Percentiles rank a stretch among this genome's conserved stretches.
These are phyloP conservation scores for Calliphora vomitoria DNA, from an alignment of 2,888 invertebrate genomes.

Conservation along the genomic window DNA sequence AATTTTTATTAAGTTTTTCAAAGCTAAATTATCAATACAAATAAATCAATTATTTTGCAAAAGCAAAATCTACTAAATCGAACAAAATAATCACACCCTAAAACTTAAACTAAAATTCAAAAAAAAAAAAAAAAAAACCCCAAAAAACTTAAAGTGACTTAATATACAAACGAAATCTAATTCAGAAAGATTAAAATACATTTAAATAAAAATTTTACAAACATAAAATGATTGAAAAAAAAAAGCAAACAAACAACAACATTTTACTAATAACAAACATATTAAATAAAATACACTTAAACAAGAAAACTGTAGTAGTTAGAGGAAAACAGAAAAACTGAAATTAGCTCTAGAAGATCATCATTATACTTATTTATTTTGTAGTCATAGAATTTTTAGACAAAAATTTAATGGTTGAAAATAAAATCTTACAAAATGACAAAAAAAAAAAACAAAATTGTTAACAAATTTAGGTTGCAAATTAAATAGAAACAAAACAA, in stretches of 20 bases:
- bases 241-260: conserved; percentile 3
- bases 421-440: conserved; percentile 3
- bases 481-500: conserved; percentile 11
- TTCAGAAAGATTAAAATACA: conserved; percentile 46
- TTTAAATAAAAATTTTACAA: conserved; percentile 58
- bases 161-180: conserved; percentile 70
- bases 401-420: conserved; percentile 51
- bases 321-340: conserved; percentile 41
- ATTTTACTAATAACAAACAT: conserved; percentile 48
- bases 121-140: neutral
- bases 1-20: neutral
- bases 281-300: conserved; percentile 37
- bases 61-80: neutral
- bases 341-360: conserved; percentile 63
- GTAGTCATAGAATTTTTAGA: conserved; percentile 59
- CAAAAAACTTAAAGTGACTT: conserved; percentile 68
- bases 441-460: conserved; percentile 18
- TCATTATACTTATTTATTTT: conserved; percentile 31
- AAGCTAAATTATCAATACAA: neutral
- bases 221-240: conserved; percentile 13
- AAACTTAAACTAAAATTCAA: conserved; percentile 3
- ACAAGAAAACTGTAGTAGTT: conserved; percentile 55
- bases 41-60: neutral
- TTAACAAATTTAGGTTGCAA: conserved; percentile 56
- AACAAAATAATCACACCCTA: conserved; percentile 24